These are phyloP conservation scores for Scolanthus callimorphus DNA, from an alignment of 92 coral and sea anemone species.

Conservation along the genomic window DNA sequence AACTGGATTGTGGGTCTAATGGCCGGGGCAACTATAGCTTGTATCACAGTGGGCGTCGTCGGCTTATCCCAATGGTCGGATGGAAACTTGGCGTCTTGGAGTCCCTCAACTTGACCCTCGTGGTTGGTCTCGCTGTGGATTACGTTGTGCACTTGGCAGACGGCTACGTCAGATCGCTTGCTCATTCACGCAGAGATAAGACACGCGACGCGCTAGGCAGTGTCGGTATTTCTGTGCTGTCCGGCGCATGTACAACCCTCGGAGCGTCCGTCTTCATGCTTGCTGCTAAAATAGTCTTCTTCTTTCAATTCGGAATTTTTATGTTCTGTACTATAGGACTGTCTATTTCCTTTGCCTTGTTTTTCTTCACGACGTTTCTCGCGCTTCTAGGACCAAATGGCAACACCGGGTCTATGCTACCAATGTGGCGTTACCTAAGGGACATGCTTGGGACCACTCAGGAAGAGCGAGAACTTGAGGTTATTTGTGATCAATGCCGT, in stretches of 20 bases:
- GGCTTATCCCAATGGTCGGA: slow-evolving; percentile 89
- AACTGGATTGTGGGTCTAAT: slow-evolving; percentile 92
- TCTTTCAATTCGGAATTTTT: slow-evolving; percentile 92
- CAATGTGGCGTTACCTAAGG: slow-evolving; percentile 30
- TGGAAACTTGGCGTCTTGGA: slow-evolving; percentile 97
- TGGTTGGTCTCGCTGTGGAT: slow-evolving; percentile 93
- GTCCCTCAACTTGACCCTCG: slow-evolving; percentile 89
- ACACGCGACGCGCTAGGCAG: slow-evolving; percentile 76
- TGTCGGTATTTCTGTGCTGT: slow-evolving; percentile 91
- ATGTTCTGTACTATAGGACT: slow-evolving; percentile 96
- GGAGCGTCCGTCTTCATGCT: slow-evolving; percentile 98
- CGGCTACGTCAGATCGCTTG: slow-evolving; percentile 78
- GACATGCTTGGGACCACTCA: slow-evolving; percentile 5
- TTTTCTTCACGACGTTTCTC: slow-evolving; percentile 77
- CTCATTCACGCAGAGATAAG: slow-evolving; percentile 62
- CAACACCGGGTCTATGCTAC: slow-evolving; percentile 75
- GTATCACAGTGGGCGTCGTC: slow-evolving; percentile 85
- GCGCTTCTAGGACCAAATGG: slow-evolving; percentile 94
- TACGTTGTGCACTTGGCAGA: slow-evolving; percentile 98
- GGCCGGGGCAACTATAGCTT: slow-evolving; percentile 79
- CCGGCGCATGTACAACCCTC: slow-evolving; percentile 91
- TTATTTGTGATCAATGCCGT: slow-evolving; percentile 25
- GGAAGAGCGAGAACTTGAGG: slow-evolving; percentile 8
- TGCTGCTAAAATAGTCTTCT: slow-evolving; percentile 95
- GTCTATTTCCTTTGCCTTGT: slow-evolving; percentile 79